Conservation (phyloP, 2,113 vertebrate species). For the Pampusana beccarii region DNA sequence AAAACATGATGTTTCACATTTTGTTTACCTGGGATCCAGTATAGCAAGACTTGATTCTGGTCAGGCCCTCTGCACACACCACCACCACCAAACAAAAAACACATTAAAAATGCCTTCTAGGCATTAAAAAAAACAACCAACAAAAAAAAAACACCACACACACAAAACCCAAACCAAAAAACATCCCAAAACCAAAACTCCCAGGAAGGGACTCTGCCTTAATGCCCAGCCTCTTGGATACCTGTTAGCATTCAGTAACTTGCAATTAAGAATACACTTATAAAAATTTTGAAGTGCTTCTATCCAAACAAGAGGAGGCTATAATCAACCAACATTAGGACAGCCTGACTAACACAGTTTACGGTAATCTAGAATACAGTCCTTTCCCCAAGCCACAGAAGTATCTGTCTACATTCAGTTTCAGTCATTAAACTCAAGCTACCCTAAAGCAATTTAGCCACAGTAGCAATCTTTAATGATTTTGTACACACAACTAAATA, state of each 20-base stretch:
- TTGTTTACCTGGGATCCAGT: neutral
- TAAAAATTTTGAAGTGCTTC: neutral
- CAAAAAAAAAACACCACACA: no score
- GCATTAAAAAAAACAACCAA: neutral
- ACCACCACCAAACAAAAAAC: neutral
- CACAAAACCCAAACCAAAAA: no score
- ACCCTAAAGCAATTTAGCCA: neutral
- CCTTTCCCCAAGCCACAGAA: neutral
- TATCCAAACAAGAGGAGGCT: neutral
- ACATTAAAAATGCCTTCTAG: neutral
- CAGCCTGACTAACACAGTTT: neutral
- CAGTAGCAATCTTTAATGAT: neutral
- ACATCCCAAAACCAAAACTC: neutral
- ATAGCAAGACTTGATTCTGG: neutral
- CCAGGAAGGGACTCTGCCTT: neutral
- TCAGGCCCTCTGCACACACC: rapidly evolving
- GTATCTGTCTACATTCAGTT: neutral
- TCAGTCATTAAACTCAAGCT: neutral
- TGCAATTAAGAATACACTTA: neutral
- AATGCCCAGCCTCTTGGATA: neutral
- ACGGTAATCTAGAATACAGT: neutral
- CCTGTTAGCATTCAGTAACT: neutral
- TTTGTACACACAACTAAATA: neutral
- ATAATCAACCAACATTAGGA: neutral
- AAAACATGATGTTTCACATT: neutral